These are phyloP conservation scores for Spea bombifrons DNA, from an alignment of 2,113 vertebrate genomes.

Conservation along the genomic window DNA sequence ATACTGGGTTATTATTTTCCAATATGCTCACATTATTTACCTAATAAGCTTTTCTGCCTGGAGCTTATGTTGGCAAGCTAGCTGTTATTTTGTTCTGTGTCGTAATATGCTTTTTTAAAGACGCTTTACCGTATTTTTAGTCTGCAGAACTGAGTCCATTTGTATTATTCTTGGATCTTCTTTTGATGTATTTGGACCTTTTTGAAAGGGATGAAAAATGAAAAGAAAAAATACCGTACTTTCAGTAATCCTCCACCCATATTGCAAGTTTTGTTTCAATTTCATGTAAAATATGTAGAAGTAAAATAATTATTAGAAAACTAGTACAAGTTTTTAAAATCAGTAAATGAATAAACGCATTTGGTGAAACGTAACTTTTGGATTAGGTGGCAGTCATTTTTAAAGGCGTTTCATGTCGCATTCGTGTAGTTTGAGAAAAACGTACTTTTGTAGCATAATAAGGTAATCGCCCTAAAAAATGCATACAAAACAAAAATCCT, in stretches of 20 bases:
- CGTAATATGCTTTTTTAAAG: slow-evolving; percentile 10
- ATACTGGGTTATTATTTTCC: slow-evolving; percentile 41
- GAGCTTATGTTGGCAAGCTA: slow-evolving; percentile 22
- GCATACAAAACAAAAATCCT: too few species aligned
- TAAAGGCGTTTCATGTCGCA: too few species aligned
- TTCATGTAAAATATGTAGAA: background rate
- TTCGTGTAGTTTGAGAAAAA: too few species aligned
- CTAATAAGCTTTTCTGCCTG: slow-evolving; percentile 9
- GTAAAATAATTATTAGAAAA: slow-evolving; percentile 16
- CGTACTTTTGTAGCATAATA: too few species aligned
- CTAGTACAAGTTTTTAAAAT: background rate
- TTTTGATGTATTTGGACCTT: slow-evolving; percentile 27
- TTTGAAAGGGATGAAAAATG: slow-evolving; percentile 11
- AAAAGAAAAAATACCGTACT: background rate
- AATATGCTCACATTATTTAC: background rate
- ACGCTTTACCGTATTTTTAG: slow-evolving; percentile 1
- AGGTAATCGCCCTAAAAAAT: too few species aligned
- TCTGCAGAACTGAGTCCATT: slow-evolving; percentile 6
- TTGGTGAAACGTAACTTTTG: too few species aligned
- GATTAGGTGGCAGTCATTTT: too few species aligned
- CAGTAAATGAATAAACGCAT: too few species aligned
- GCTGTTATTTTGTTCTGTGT: slow-evolving; percentile 25
- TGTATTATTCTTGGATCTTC: slow-evolving; percentile 39
- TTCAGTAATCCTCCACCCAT: background rate
- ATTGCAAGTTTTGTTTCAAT: slow-evolving; percentile 12